A percentile compares a stretch with the other conserved stretches of the same genome.
Conservation (phyloP, 2,888 invertebrate species). For the Ophion slaviceki region DNA sequence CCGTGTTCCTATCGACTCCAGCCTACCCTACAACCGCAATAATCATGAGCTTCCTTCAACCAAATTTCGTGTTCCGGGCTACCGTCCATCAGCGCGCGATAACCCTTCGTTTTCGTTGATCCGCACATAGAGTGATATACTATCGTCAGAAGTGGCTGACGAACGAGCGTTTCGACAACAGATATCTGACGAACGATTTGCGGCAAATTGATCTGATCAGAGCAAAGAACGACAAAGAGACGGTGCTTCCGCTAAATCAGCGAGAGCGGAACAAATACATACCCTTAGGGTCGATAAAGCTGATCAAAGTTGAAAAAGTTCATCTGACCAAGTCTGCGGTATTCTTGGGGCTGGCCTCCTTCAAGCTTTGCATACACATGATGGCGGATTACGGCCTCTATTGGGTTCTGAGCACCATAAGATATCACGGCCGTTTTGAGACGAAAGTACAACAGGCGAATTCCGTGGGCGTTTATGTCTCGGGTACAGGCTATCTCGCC, state of each 20-base stretch:
- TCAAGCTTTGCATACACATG: conserved; percentile 91
- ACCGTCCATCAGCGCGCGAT: too few species aligned
- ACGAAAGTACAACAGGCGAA: conserved; percentile 84
- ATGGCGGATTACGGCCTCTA: conserved; percentile 91
- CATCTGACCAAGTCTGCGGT: conserved; percentile 85
- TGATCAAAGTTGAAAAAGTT: conserved; percentile 86
- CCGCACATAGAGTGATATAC: conserved; percentile 86
- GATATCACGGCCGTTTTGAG: conserved; percentile 84
- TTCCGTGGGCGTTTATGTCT: conserved; percentile 86
- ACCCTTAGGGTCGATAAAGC: conserved; percentile 85
- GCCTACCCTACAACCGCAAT: too few species aligned
- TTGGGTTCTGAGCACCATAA: conserved; percentile 88
- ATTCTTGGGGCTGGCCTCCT: conserved; percentile 87
- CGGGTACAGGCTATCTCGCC: conserved; percentile 88
- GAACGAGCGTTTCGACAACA: conserved; percentile 89
- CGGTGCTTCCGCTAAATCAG: conserved; percentile 88
- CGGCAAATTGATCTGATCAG: conserved; percentile 87
- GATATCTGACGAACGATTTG: conserved; percentile 88
- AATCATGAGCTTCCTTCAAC: too few species aligned
- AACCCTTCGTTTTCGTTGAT: not conserved
- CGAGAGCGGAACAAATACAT: conserved; percentile 88
- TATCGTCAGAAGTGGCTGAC: conserved; percentile 90
- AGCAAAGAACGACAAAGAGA: conserved; percentile 86
- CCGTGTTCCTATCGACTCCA: too few species aligned
- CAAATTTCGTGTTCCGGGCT: too few species aligned